These are phyloP conservation scores for Eledone cirrhosa DNA, from an alignment of 2,888 invertebrate species.

Conservation along the genomic window DNA sequence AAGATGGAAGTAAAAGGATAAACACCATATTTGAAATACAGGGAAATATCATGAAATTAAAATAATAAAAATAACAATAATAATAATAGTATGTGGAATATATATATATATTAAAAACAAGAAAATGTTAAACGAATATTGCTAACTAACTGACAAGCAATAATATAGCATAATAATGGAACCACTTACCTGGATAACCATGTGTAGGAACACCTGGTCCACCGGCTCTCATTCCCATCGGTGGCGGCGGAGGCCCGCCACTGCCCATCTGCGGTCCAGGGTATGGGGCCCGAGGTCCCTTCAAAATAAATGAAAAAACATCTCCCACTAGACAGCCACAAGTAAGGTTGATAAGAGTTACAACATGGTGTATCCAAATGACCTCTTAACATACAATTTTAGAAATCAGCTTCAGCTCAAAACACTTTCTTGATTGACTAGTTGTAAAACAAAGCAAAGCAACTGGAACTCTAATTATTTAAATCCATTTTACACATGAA, in stretches of 20 bases:
- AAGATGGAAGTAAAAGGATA: not conserved
- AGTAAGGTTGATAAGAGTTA: not conserved
- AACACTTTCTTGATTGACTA: no score
- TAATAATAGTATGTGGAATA: no score
- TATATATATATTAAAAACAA: no score
- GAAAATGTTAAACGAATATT: no score
- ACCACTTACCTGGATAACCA: slow-evolving; percentile 23
- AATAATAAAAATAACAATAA: not conserved
- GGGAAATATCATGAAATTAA: not conserved
- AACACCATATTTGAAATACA: not conserved
- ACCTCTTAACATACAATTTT: no score
- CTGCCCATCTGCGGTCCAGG: slow-evolving; percentile 28
- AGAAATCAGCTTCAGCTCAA: no score
- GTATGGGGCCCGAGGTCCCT: slow-evolving; percentile 28
- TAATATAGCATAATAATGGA: no score
- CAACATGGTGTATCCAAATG: no score
- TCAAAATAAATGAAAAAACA: slow-evolving; percentile 18
- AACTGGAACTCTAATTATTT: no score
- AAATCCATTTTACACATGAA: no score
- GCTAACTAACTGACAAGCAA: no score
- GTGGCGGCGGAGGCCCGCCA: slow-evolving; percentile 27
- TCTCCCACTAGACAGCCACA: slow-evolving; percentile 22
- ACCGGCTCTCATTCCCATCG: slow-evolving; percentile 25
- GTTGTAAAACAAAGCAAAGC: no score
- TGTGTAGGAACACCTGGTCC: slow-evolving; percentile 29